Conservation (phyloP, 2,888 invertebrate species). For the Philaethria dido region DNA sequence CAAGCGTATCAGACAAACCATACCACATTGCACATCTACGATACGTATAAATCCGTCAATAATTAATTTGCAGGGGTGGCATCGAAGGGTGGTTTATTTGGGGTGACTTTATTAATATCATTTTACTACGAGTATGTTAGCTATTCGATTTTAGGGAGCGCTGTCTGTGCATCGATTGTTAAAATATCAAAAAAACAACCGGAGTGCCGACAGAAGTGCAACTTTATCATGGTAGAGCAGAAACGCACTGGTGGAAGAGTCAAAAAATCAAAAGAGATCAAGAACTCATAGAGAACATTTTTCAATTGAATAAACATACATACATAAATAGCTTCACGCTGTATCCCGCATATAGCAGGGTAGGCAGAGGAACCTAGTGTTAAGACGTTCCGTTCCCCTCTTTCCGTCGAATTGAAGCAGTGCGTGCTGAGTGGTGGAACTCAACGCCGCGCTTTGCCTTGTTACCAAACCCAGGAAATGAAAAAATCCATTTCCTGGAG, state of each 20-base stretch:
- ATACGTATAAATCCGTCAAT: constrained; percentile 38
- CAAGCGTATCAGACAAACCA: constrained; percentile 13
- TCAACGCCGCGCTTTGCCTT: background rate
- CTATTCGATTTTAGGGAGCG: constrained; percentile 4
- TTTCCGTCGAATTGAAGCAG: too few species aligned
- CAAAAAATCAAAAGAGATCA: too few species aligned
- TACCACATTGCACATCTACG: constrained; percentile 4
- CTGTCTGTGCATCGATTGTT: background rate
- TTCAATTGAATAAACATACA: too few species aligned
- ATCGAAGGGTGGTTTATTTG: constrained; percentile 30
- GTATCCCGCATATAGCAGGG: too few species aligned
- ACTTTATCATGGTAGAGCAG: too few species aligned
- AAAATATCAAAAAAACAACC: too few species aligned
- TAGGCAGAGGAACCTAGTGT: too few species aligned
- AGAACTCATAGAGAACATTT: too few species aligned
- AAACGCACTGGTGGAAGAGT: too few species aligned
- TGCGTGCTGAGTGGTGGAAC: background rate
- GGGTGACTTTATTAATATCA: constrained; percentile 31
- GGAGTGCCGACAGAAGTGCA: too few species aligned
- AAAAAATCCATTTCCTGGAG: background rate
- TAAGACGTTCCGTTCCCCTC: too few species aligned
- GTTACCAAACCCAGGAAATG: background rate
- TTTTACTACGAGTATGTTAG: constrained; percentile 15
- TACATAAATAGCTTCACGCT: too few species aligned
- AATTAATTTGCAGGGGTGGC: constrained; percentile 34